Conservation (phyloP, 2,888 invertebrate species). For the Hemicrepidius hirtus region DNA sequence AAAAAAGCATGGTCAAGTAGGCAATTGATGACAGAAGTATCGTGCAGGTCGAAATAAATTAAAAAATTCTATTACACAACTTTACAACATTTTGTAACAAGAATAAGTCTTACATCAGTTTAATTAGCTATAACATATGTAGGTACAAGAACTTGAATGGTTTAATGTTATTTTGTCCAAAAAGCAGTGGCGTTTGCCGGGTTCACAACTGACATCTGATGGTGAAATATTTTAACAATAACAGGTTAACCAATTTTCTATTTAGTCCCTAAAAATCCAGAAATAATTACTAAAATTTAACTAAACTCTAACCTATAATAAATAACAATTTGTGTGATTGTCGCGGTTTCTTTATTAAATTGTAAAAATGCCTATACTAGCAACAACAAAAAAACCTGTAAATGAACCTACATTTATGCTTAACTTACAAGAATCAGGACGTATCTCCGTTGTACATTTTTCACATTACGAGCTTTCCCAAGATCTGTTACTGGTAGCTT, state of each 20-base stretch:
- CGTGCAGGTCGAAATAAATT: neutral
- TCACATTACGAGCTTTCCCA: slow-evolving; percentile 80
- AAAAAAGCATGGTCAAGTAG: slow-evolving; percentile 48
- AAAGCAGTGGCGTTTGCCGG: slow-evolving; percentile 59
- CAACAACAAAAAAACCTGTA: neutral
- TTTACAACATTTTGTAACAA: neutral
- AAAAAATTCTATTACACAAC: neutral
- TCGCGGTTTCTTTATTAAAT: neutral
- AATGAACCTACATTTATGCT: slow-evolving; percentile 70
- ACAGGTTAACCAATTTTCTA: slow-evolving; percentile 7
- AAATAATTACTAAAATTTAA: too few species aligned
- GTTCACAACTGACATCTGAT: slow-evolving; percentile 56
- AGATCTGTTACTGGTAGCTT: slow-evolving; percentile 77
- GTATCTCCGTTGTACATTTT: slow-evolving; percentile 76
- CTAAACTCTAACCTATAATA: too few species aligned
- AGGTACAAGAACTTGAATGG: slow-evolving; percentile 2
- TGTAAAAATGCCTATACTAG: neutral
- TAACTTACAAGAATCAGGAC: slow-evolving; percentile 72
- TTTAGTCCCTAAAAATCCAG: neutral
- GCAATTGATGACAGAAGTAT: neutral
- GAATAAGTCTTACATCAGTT: slow-evolving; percentile 36
- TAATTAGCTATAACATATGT: slow-evolving; percentile 37
- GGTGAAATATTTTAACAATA: neutral
- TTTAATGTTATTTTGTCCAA: slow-evolving; percentile 31
- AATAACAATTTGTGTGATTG: too few species aligned